Base-by-base conservation (phyloP, 2,888 invertebrate species). In the Parochlus steinenii region DNA sequence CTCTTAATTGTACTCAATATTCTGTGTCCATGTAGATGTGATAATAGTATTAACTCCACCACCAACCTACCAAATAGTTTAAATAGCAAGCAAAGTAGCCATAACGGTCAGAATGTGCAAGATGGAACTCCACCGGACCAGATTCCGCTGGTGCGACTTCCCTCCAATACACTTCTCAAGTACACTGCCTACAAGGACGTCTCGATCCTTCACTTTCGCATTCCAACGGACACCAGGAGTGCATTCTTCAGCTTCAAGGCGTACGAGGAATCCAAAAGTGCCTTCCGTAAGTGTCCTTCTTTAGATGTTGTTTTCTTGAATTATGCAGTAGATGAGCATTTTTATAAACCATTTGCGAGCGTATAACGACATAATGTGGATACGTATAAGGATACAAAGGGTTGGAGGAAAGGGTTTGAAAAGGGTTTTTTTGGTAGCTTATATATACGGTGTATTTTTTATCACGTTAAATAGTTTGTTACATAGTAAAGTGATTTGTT, bases 181-280 rank as follows among this genome's bases (percentile, higher is more conserved):
- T 69, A 63, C 42, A 56, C 60, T 31, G 62, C 66, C 12, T 71
- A 69, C 46, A 65, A 67, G 46, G 67, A 71, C 51, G 64, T 69
- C 19, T 63, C 69, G 19, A 61, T 71, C 39, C 52, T 69, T 33
- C 69, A 69, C 48, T 70, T 67, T 54, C 55, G 56, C 35, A 56
- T 71, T 24, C 69, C 69, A 15, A 53, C 58, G 26, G 63, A 65
- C 46, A 54, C 63, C 2, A 51, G 56, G 15, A 54, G 55, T 15
- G 68, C 66, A 12, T 53, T 49, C 41, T 58, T 58, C 42, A 55
- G 50, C 26, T 58, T 58, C 43, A 58, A 58, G 44, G 55, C 56
- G 6, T 52, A 50, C 43, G 58, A 58, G 42, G 58, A 58, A 45
- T 52, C 56, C 33, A 58, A 58, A 40, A 55, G 56, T 53, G 48